phyloP scores from a whole-genome alignment of 2,113 vertebrate species.

The Eulemur rufifrons region DNA sequence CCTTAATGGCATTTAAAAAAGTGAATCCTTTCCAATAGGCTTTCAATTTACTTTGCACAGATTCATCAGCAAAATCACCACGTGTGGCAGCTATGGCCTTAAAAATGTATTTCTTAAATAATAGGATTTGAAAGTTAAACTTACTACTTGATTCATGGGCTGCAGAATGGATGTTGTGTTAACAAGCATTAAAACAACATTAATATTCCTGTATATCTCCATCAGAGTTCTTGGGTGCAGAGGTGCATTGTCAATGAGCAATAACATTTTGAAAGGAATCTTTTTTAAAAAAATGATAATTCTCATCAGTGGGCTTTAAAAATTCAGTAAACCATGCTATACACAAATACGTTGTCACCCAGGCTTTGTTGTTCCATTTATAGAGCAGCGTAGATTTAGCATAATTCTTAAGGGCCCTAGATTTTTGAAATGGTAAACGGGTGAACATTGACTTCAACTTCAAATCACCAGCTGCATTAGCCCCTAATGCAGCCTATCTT shows the following conservation, averaged over 20 bases:
- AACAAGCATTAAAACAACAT: background rate
- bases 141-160: background rate
- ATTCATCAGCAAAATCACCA: background rate
- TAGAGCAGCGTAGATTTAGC: background rate
- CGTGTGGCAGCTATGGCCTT: background rate
- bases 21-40: background rate
- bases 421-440: background rate
- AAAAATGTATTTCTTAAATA: background rate
- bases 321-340: background rate
- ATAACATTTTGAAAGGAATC: background rate
- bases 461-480: background rate
- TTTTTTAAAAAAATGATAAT: background rate
- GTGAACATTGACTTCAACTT: background rate
- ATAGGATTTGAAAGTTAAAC: background rate
- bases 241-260: background rate
- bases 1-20: background rate
- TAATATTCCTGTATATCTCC: background rate
- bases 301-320: background rate
- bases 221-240: background rate
- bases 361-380: background rate
- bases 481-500: background rate
- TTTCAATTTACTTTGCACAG: background rate
- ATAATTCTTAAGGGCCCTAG: background rate
- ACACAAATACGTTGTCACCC: background rate
- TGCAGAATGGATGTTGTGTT: background rate